Base-by-base conservation (phyloP, 2,113 vertebrate species). In the Sinocyclocheilus maitianheensis region DNA sequence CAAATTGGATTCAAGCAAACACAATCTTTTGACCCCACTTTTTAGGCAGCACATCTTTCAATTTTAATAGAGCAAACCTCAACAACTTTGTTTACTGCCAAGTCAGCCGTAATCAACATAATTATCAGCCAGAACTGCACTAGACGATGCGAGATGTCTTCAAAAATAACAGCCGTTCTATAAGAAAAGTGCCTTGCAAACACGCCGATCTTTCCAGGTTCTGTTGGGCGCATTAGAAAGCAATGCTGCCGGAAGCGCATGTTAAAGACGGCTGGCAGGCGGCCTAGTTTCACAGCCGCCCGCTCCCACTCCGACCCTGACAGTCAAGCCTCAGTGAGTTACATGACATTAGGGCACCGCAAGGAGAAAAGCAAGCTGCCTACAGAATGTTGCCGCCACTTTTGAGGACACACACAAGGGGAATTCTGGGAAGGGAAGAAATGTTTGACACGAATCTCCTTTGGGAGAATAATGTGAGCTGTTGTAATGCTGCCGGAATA, bases 281-380 rank as follows among this genome's bases (percentile, higher is more conserved):
- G 62, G 86, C 86, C 86, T 65, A 87, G 80, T 77, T 83, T 83
- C 79, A 74, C 37, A 83, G 48, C 67, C 51, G 37, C 65, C 26
- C 40, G 40, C 74, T 85, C 85, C 58, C 58, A 30, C 20, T 81
- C 80, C 24, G 79, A 76, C 69, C 46, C 37, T 43, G 22, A 77
- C 58, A 83, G 72, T 81, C 74, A 55, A 83, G 85, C 65, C 53
- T 86, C 34, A 14, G 67, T 18, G 71, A 74, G 76, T 80, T 86
- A 81, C 85, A 74, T 60, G 77, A n/a, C 77, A 60, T 43, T 13
- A 51, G 53, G 77, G 46, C 84, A 53, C 63, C 62, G 3, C 76
- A 16, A 58, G 84, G 71, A 67, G 30, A 69, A 69, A 76, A 83
- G 67, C 81, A 87, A 65, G 51, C 86, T 83, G 74, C 72, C 80